phyloP scores from a whole-genome alignment of 2,113 vertebrate genomes.

The Ranitomeya imitator region DNA sequence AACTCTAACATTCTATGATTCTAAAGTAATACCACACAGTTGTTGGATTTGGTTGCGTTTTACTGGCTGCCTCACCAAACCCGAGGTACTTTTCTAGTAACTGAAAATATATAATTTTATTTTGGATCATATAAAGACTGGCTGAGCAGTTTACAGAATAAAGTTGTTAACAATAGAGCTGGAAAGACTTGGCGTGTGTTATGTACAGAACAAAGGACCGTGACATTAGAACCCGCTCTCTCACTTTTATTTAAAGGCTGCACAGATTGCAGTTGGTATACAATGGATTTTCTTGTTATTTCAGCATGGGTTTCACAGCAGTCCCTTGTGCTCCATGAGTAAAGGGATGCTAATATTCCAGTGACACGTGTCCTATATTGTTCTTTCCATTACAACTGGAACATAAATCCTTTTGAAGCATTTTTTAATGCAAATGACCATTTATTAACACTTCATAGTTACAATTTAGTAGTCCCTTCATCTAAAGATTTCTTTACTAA shows the following conservation, averaged over 20 bases:
- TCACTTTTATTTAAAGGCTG: conserved; percentile 25
- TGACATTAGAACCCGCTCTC: conserved; percentile 29
- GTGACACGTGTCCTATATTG: neutral
- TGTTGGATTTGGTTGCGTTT: neutral
- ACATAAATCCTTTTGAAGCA: neutral
- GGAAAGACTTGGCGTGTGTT: conserved; percentile 9
- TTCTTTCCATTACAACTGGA: conserved; percentile 24
- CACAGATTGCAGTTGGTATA: neutral
- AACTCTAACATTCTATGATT: no score
- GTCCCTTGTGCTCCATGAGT: conserved; percentile 6
- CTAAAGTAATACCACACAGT: no score
- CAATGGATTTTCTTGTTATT: conserved; percentile 39
- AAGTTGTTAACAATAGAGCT: conserved; percentile 22
- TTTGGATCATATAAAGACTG: neutral
- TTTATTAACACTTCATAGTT: neutral
- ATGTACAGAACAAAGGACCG: neutral
- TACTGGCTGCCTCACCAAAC: neutral
- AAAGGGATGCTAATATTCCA: conserved; percentile 19
- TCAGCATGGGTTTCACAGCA: conserved; percentile 36
- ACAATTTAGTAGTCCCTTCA: neutral
- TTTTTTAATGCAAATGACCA: neutral
- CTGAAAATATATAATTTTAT: neutral
- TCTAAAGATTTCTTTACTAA: neutral
- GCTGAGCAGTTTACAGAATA: neutral
- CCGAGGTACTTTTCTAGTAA: neutral